Base-by-base conservation (phyloP, 2,888 invertebrate genomes). In the Biston betularia region DNA sequence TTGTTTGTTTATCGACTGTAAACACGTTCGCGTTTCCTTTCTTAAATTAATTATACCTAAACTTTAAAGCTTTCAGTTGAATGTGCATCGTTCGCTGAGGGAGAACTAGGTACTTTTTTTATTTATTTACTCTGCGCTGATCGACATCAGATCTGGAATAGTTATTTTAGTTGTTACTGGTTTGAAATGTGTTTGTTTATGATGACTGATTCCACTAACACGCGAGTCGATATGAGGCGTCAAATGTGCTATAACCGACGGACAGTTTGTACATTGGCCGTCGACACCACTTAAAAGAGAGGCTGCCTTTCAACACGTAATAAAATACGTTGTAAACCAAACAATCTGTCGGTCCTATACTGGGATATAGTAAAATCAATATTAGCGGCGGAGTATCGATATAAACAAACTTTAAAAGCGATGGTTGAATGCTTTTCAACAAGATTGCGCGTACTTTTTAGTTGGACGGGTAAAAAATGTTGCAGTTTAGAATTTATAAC, bases 291-390 rank as follows among this genome's bases (percentile, higher is more conserved):
- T 58, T 46, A 63, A 54, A 63, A 54, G 62, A 63, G 48, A 48
- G 52, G 34, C n/a, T 57, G n/a, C 50, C 62, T 63, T 48, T 67
- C 58, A 42, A 59, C 67, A 40, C 48, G 38, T 59, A 58, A 63
- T 67, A 63, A 67, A 67, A 48, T 58, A 63, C 33, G 67, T 24
- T 54, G 12, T 52, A 52, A 66, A 61, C 45, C 42, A 67, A 67
- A 67, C 66, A 67, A 42, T 54, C 34, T 45, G 54, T 62, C 58
- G 48, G 58, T 24, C 7, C 40, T 63, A 54, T 48, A 33, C 38
- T 33, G 57, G 54, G 67, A 63, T 67, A 35, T 67, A 63, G 58
- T 62, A 40, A 54, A 54, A 63, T 63, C 62, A 59, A 67, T 67
- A 67, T 62, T 44, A 15, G 42, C 46, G 40, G 53, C 52, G 34